A percentile compares a stretch with the other conserved stretches of the same genome.
phyloP scores from a whole-genome alignment of 2,888 invertebrate genomes.

The Thymelicus sylvestris region DNA sequence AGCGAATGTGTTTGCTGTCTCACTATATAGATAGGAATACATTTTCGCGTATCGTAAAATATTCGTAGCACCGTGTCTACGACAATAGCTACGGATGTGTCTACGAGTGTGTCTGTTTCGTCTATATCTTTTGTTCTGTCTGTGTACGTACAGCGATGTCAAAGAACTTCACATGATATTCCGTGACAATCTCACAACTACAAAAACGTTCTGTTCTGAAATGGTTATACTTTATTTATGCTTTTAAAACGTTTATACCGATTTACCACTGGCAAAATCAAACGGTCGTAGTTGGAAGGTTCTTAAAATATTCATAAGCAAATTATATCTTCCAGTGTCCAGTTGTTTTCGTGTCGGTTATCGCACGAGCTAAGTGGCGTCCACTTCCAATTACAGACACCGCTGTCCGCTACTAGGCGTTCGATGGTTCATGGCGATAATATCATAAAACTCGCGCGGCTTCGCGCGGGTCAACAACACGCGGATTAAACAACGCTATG shows the following conservation, averaged over 20 bases:
- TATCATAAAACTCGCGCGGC: neutral
- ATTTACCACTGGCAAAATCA: too few relatives aligned
- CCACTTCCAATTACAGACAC: conserved; percentile 6
- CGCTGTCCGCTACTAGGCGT: neutral
- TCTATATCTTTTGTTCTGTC: conserved; percentile 8
- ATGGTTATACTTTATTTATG: neutral
- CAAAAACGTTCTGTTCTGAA: neutral
- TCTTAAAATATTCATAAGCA: too few relatives aligned
- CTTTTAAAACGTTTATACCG: neutral
- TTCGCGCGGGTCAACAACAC: neutral
- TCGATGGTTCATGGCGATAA: neutral
- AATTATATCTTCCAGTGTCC: neutral
- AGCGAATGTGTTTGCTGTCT: too few relatives aligned
- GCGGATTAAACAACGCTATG: neutral
- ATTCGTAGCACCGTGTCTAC: neutral
- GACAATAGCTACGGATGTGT: neutral
- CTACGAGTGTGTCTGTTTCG: neutral
- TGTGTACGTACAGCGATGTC: neutral
- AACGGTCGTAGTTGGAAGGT: too few relatives aligned
- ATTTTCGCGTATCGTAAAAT: neutral
- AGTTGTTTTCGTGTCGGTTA: conserved; percentile 5
- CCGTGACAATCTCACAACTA: neutral
- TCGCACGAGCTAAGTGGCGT: neutral
- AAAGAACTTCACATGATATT: neutral
- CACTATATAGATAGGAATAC: too few relatives aligned